Evolutionary conservation across 2,888 invertebrate genomes (phyloP).

Genomic region (Periphyllus acericola): DNA sequence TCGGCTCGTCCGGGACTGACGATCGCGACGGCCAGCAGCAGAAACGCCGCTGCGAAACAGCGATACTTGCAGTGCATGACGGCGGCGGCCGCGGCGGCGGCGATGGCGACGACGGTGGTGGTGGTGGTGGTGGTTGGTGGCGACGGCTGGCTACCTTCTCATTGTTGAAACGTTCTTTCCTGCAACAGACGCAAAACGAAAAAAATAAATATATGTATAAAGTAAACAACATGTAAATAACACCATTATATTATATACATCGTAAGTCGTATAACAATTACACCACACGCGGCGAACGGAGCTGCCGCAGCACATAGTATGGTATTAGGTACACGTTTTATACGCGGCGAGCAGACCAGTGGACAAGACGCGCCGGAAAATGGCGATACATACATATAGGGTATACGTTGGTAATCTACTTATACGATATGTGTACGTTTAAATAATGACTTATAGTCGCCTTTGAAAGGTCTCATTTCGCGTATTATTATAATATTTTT

Average conservation of each 20-base stretch:
- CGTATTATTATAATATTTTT: slow-evolving; percentile 13
- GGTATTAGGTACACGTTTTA: no score
- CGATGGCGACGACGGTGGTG: neutral
- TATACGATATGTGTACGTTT: neutral
- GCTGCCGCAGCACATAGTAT: neutral
- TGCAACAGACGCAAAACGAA: slow-evolving; percentile 7
- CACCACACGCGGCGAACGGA: neutral
- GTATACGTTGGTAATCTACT: neutral
- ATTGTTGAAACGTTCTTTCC: slow-evolving; percentile 47
- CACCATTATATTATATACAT: neutral
- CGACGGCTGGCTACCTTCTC: slow-evolving; percentile 57
- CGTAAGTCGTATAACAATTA: neutral
- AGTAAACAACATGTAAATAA: no score
- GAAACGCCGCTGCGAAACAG: slow-evolving; percentile 37
- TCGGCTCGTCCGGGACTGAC: slow-evolving; percentile 50
- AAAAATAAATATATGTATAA: neutral
- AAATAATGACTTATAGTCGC: slow-evolving; percentile 33
- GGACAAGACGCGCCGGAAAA: neutral
- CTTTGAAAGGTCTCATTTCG: neutral
- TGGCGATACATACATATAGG: neutral
- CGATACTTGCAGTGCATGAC: slow-evolving; percentile 40
- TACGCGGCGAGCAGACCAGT: neutral
- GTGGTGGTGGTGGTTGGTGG: slow-evolving; percentile 6
- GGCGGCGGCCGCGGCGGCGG: slow-evolving; percentile 4
- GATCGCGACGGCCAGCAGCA: slow-evolving; percentile 36